These are phyloP conservation scores for Diachasmimorpha longicaudata DNA, from an alignment of 1,140 invertebrate genomes.

Conservation along the genomic window DNA sequence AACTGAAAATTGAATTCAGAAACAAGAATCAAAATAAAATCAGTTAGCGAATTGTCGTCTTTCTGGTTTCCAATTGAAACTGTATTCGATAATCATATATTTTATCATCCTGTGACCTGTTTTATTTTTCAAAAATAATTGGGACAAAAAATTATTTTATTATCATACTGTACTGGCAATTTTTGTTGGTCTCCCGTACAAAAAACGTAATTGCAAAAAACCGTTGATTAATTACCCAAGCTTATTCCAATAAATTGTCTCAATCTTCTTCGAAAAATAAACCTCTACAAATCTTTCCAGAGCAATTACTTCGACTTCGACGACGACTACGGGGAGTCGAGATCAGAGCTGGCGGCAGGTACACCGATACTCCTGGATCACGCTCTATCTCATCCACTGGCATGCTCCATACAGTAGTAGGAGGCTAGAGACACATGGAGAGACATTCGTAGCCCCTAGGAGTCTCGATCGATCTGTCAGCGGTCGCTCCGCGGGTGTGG, in stretches of 20 bases:
- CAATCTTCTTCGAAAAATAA: not conserved
- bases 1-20: too few species aligned
- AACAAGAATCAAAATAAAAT: too few species aligned
- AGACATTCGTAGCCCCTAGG: constrained; percentile 4
- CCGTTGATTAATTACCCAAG: too few species aligned
- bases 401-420: constrained; percentile 62
- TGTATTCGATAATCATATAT: too few species aligned
- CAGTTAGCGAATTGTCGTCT: too few species aligned
- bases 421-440: not conserved
- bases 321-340: constrained; percentile 59
- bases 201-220: too few species aligned
- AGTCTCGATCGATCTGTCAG: constrained; percentile 29
- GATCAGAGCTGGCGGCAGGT: constrained; percentile 62
- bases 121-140: too few species aligned
- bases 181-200: too few species aligned
- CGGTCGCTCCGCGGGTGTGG: constrained; percentile 8
- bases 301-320: constrained; percentile 64
- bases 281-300: constrained; percentile 41
- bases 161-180: too few species aligned
- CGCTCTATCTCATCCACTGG: constrained; percentile 61
- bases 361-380: constrained; percentile 63
- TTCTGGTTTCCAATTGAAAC: too few species aligned
- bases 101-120: too few species aligned
- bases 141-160: too few species aligned
- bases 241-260: not conserved